These are phyloP conservation scores for Philaethria dido DNA, from an alignment of 2,888 invertebrate species.

Conservation along the genomic window DNA sequence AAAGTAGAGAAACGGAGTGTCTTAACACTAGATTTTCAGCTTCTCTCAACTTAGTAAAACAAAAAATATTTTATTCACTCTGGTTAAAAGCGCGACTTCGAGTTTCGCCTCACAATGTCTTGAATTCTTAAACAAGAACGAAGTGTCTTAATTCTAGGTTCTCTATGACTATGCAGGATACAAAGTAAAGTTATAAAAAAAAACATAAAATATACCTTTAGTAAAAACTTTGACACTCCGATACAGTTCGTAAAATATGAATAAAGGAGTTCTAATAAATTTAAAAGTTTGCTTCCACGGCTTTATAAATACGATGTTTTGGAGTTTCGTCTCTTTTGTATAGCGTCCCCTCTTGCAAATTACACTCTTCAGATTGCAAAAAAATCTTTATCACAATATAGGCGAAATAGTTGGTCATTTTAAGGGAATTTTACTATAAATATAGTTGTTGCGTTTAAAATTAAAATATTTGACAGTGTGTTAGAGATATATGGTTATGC, in stretches of 20 bases:
- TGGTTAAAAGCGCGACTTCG: too few relatives aligned
- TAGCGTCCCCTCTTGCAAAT: constrained; percentile 27
- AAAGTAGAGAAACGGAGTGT: too few relatives aligned
- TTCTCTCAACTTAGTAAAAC: too few relatives aligned
- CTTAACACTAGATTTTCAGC: too few relatives aligned
- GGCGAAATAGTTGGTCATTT: neutral
- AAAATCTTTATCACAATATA: constrained; percentile 8
- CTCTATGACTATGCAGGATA: too few relatives aligned
- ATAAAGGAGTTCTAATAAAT: constrained; percentile 35
- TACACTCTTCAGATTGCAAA: constrained; percentile 24
- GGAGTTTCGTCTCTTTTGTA: constrained; percentile 32
- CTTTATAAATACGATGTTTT: constrained; percentile 36
- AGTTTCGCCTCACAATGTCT: too few relatives aligned
- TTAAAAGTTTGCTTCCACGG: constrained; percentile 31
- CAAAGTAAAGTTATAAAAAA: too few relatives aligned
- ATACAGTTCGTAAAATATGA: constrained; percentile 31
- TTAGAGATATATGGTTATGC: too few relatives aligned
- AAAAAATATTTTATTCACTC: too few relatives aligned
- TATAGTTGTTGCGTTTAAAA: neutral
- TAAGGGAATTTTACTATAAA: too few relatives aligned
- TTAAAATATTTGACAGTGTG: neutral
- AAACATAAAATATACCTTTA: neutral
- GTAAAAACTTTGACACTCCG: constrained; percentile 32
- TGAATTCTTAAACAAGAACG: too few relatives aligned
- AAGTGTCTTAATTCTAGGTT: too few relatives aligned